Base-by-base conservation (phyloP, 2,888 invertebrate species). In the Trimorus sp. region DNA sequence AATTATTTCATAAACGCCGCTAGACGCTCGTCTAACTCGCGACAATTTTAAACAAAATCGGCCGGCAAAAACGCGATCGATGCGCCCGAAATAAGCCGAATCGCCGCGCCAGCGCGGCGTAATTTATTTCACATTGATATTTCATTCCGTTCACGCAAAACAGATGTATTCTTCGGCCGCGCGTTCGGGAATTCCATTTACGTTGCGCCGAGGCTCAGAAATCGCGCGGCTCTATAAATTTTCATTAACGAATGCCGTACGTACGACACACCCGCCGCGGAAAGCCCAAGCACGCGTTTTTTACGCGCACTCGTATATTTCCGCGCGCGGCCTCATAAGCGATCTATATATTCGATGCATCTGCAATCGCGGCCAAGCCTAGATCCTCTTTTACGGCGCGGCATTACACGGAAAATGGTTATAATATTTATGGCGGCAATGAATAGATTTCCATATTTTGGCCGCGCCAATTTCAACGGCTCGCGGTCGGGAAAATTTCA, bases 161-260 rank as follows among this genome's bases (percentile, higher is more conserved):
- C 69, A 74, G 68, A 65, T 69, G 65, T 69, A 68, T 70, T 65
- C 70, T 59, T 45, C 56, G 8, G 11, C n/a, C 26, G 12, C 59
- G 37, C 56, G 12, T 11, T 12, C 38, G 15, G 16, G 75, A 70
- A 70, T 75, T 68, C 59, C 71, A 70, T 70, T 56, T 71, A 65
- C 63, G 76, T 65, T 79, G 59, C 65, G 76, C 59, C 71, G 74
- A 76, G 60, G 62, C 59, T 77, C 76, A 66, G 62, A 51, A 79
- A 74, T 83, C 84, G 84, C 86, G 84, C 82, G 86, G 80, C 65
- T 77, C 84, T 83, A 86, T 86, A 85, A 86, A 86, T 85, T 85
- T 84, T 85, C 84, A 84, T 86, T 82, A 80, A 73, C 79, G 71
- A 76, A 71, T 71, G 71, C 66, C 56, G 40, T 70, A 60, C 76